A percentile compares a stretch with the other conserved stretches of the same genome.
phyloP scores from a whole-genome alignment of 2,888 invertebrate species.

The Teleogryllus oceanicus region DNA sequence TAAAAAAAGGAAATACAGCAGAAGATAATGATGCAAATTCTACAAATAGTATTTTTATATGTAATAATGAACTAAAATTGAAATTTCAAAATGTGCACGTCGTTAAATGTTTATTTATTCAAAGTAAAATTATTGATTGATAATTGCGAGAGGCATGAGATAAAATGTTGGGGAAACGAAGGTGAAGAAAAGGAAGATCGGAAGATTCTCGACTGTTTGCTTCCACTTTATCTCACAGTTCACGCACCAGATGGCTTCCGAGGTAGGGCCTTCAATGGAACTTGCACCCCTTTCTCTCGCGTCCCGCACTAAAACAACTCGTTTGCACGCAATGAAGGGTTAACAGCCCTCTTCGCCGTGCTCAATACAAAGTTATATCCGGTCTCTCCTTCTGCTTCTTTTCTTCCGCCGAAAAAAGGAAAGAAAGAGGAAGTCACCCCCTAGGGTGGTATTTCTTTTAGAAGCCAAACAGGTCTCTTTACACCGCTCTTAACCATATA shows the following conservation, averaged over 20 bases:
- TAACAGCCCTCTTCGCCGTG: slow-evolving; percentile 7
- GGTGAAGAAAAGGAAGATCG: neutral
- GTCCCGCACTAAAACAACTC: slow-evolving; percentile 1
- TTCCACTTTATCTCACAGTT: slow-evolving; percentile 18
- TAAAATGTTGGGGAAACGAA: neutral
- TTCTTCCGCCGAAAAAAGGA: slow-evolving; percentile 18
- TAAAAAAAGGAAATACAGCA: too few relatives aligned
- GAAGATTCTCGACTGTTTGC: neutral
- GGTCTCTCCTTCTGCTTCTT: neutral
- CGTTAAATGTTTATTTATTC: too few relatives aligned
- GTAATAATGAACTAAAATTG: too few relatives aligned
- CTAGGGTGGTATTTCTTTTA: slow-evolving; percentile 3
- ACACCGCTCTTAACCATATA: slow-evolving; percentile 18
- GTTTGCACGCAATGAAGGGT: slow-evolving; percentile 18
- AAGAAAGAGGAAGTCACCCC: slow-evolving; percentile 18
- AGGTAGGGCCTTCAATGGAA: neutral
- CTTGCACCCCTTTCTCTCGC: neutral
- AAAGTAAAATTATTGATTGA: too few relatives aligned
- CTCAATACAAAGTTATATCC: slow-evolving; percentile 18
- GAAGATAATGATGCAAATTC: too few relatives aligned
- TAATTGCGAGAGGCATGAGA: too few relatives aligned
- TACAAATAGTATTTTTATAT: too few relatives aligned
- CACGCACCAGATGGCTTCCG: slow-evolving; percentile 18
- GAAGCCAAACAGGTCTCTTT: slow-evolving; percentile 18
- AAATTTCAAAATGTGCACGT: too few relatives aligned